Percentiles rank a stretch among this genome's conserved stretches.
phyloP scores from a whole-genome alignment of 2,113 vertebrate species.

The Rhinichthys klamathensis region DNA sequence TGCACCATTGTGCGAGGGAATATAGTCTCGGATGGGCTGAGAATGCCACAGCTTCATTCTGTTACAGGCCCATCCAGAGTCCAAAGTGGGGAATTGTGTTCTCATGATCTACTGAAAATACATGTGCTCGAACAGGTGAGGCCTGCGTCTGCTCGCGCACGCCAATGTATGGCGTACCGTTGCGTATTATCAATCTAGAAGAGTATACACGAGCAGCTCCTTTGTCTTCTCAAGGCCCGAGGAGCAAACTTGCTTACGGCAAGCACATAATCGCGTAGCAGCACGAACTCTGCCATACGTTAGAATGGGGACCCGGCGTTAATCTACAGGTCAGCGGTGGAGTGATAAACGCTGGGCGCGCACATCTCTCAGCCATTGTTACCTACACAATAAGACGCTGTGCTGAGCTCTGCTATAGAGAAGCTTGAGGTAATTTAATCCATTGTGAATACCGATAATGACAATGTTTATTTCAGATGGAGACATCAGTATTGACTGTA shows the following conservation, averaged over 20 bases:
- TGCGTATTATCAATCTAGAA: neutral
- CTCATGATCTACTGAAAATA: neutral
- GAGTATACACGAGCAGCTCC: neutral
- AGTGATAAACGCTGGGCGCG: slow-evolving; percentile 46
- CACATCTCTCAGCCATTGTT: slow-evolving; percentile 46
- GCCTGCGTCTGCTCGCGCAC: neutral
- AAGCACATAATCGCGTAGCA: slow-evolving; percentile 13
- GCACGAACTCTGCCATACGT: slow-evolving; percentile 23
- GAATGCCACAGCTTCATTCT: slow-evolving; percentile 46
- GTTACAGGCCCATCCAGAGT: slow-evolving; percentile 20
- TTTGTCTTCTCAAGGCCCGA: neutral
- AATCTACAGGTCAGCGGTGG: slow-evolving; percentile 38
- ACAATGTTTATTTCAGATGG: slow-evolving; percentile 53
- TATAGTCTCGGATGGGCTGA: slow-evolving; percentile 31
- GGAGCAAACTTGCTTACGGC: neutral
- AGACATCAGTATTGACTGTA: slow-evolving; percentile 47
- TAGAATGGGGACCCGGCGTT: slow-evolving; percentile 41
- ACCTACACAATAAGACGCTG: slow-evolving; percentile 45
- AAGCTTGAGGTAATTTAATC: slow-evolving; percentile 52
- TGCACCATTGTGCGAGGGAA: slow-evolving; percentile 35
- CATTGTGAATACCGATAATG: slow-evolving; percentile 56
- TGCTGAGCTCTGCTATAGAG: slow-evolving; percentile 42
- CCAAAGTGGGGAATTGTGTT: slow-evolving; percentile 36
- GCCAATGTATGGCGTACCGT: neutral
- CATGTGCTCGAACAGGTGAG: neutral